Base-by-base conservation (phyloP, 2,888 invertebrate genomes). In the Drosophila tanythrix region DNA sequence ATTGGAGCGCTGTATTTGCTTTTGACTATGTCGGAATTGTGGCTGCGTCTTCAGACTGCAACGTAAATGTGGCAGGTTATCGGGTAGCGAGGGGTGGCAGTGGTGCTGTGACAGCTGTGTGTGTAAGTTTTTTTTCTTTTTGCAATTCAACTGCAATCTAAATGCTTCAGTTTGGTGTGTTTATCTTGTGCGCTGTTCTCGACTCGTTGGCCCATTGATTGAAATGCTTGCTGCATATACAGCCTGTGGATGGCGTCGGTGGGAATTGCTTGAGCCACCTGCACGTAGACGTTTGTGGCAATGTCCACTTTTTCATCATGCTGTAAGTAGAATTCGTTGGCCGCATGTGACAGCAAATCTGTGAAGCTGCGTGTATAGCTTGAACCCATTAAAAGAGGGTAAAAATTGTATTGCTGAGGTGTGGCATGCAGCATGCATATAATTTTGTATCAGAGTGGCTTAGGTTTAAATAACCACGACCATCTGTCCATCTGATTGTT, bases 111-210 rank as follows among this genome's bases (percentile, higher is more conserved):
- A 25, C 27, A 38, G 64, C 31, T 29, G 31, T 53, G 25, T 71
- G 78, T 64, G 66, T 66, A 52, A 58, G 61, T 72, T 2, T 13
- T 27, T 36, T 27, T 56, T 18, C 31, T 63, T 64, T 57, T 68
- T 50, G 59, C 67, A 57, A 52, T 83, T 65, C 70, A 69, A 66
- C 70, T 70, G 67, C 64, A 66, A 67, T 83, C 82, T 63, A 79
- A 88, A 69, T 88, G 70, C 58, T 69, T 65, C 74, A 62, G 61
- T 53, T 36, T 29, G 56, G 52, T 68, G 59, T 68, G 62, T 68
- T 78, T 59, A 61, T 43, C 59, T 55, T 58, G 57, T 50, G 56
- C 40, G 27, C 31, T n/a, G 31, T 57, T 57, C 43, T 57, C 46
- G n/a, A 38, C 58, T 36, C 56, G 62, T 46, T 38, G 21, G 38